Evolutionary conservation across 2,113 vertebrate species (phyloP).

Genomic region (Zosterops borbonicus): DNA sequence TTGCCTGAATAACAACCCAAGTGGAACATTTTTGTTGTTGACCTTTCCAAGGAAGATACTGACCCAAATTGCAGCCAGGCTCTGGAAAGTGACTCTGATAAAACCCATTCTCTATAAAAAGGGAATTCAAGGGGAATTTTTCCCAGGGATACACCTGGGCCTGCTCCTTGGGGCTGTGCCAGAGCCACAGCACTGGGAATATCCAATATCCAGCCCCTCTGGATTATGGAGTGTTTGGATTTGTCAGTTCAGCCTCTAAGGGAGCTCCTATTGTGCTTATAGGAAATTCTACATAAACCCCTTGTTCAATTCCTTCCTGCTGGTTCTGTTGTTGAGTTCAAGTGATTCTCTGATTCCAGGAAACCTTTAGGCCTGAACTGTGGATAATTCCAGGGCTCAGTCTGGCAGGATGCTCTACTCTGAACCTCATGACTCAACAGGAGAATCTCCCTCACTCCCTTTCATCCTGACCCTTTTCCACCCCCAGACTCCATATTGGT

Average conservation of each 20-base stretch:
- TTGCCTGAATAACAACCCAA: not conserved
- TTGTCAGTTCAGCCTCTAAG: not conserved
- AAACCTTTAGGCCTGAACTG: not conserved
- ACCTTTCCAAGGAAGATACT: not conserved
- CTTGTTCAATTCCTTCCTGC: not conserved
- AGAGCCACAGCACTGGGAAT: not conserved
- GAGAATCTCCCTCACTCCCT: not conserved
- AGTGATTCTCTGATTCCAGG: not conserved
- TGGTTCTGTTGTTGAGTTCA: not conserved
- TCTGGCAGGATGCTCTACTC: not conserved
- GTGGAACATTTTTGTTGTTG: not conserved
- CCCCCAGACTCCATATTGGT: accelerated
- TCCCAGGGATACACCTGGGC: not conserved
- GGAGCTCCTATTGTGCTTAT: not conserved
- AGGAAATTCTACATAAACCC: not conserved
- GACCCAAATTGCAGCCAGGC: not conserved
- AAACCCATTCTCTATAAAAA: not conserved
- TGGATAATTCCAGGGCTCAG: not conserved
- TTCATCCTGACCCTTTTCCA: not conserved
- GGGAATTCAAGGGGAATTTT: not conserved
- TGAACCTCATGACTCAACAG: not conserved
- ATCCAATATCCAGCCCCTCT: not conserved
- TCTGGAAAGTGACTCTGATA: not conserved
- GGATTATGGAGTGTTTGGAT: not conserved
- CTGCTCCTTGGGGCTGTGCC: not conserved